phyloP scores from a whole-genome alignment of 2,888 invertebrate genomes.

The Tromatobia lineatoria region DNA sequence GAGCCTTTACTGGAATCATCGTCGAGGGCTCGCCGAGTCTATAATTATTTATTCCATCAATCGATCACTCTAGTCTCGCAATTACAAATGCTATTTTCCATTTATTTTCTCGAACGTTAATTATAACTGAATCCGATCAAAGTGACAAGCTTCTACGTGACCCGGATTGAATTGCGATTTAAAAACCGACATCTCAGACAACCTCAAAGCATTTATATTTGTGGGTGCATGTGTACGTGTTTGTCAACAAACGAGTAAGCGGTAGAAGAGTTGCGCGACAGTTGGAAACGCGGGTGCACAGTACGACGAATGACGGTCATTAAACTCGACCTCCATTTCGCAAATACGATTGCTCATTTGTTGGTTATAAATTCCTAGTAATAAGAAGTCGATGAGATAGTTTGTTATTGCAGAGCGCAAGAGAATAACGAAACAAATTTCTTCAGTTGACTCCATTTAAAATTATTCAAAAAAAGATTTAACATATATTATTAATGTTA shows the following conservation, averaged over 20 bases:
- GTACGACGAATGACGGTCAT: conserved; percentile 46
- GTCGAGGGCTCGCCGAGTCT: background rate
- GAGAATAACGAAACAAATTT: background rate
- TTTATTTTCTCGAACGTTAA: conserved; percentile 6
- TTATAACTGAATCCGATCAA: conserved; percentile 21
- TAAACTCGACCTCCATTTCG: conserved; percentile 66
- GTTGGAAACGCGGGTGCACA: conserved; percentile 31
- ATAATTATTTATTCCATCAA: conserved; percentile 15
- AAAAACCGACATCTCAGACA: conserved; percentile 32
- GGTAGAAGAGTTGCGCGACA: conserved; percentile 57
- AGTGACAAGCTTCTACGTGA: conserved; percentile 29
- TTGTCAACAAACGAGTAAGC: conserved; percentile 60
- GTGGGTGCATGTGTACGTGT: conserved; percentile 28
- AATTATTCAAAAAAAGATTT: no score
- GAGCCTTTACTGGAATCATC: conserved; percentile 12
- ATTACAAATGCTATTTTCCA: background rate
- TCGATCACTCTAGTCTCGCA: conserved; percentile 6
- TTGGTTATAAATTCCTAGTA: conserved; percentile 4
- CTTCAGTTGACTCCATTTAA: no score
- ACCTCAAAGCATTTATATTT: conserved; percentile 4
- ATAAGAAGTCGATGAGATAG: conserved; percentile 1
- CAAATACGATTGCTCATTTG: conserved; percentile 35
- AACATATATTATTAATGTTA: no score
- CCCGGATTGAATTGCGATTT: conserved; percentile 57
- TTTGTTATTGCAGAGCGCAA: background rate